Conservation (phyloP, 2,113 vertebrate species). For the Hassar affinis region DNA sequence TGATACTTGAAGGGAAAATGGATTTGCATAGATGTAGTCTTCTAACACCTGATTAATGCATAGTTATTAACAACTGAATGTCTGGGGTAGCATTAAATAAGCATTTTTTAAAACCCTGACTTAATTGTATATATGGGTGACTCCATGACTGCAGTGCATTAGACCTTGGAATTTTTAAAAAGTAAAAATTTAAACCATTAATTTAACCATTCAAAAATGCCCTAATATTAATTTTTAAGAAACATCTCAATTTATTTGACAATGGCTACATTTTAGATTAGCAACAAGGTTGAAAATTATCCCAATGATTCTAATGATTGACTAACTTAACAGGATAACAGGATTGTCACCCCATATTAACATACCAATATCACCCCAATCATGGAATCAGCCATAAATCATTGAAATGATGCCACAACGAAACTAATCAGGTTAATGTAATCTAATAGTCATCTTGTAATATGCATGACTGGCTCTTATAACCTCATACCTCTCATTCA, state of each 20-base stretch:
- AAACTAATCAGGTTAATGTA: not conserved
- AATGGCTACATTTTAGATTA: not conserved
- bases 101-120: not conserved
- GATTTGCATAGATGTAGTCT: not conserved
- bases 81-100: not conserved
- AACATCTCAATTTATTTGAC: not conserved
- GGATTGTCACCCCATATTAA: not conserved
- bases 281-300: not conserved
- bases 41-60: not conserved
- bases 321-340: not conserved
- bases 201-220: not conserved
- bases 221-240: not conserved
- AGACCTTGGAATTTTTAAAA: not conserved
- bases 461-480: not conserved
- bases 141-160: not conserved
- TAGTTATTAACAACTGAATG: not conserved
- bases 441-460: too few relatives aligned
- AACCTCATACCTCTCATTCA: conserved; percentile 79
- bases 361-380: not conserved
- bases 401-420: not conserved
- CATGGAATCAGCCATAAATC: not conserved
- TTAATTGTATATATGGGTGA: not conserved
- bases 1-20: not conserved
- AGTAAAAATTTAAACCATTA: not conserved
- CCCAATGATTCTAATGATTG: not conserved